Evolutionary conservation across 2,113 vertebrate species (phyloP), one percentile per base, ranked within the genome.

Genomic region (Rhinichthys klamathensis): DNA sequence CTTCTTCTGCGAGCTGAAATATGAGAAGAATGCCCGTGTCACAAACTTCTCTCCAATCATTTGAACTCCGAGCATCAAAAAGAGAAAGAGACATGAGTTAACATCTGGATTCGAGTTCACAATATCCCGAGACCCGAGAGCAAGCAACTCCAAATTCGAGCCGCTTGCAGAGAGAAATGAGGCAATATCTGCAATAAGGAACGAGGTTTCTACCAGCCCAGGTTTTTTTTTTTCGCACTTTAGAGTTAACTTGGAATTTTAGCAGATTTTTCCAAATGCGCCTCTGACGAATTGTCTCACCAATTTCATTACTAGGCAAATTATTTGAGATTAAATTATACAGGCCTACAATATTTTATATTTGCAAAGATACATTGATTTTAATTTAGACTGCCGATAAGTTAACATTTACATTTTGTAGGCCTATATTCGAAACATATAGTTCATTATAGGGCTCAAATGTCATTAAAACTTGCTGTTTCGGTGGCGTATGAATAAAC

Each of bases 71-170:
- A 69, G 46, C 25, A 82, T 69, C 46, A 69, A 32, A 69, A 46
- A 46, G 58, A 80, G 58, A 69, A 63, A 80, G 58, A 80, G 58
- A 80, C 38, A 30, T 27, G 8, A 82, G 35, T 82, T 82, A 81
- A 82, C 80, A 82, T 69, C 63, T 69, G 80, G 80, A 51, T 82
- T 35, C 27, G 27, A 54, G 27, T 18, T 35, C n/a, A 6, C 38
- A 61, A 25, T 65, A 80, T 65, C 25, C 78, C 13, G 27, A 56
- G 27, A 54, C 16, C 16, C 27, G 70, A 35, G 35, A n/a, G 54
- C 76, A 35, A 9, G 25, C 16, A 58, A 82, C 44, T 54, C 25
- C 63, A 82, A 69, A 49, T 49, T 32, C n/a, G 6, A 69, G 25
- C 44, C 27, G 27, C 41, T 69, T 49, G 21, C 41, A 60, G 25